Conservation (phyloP, 2,113 vertebrate species). For the Platycercus adscitus region DNA sequence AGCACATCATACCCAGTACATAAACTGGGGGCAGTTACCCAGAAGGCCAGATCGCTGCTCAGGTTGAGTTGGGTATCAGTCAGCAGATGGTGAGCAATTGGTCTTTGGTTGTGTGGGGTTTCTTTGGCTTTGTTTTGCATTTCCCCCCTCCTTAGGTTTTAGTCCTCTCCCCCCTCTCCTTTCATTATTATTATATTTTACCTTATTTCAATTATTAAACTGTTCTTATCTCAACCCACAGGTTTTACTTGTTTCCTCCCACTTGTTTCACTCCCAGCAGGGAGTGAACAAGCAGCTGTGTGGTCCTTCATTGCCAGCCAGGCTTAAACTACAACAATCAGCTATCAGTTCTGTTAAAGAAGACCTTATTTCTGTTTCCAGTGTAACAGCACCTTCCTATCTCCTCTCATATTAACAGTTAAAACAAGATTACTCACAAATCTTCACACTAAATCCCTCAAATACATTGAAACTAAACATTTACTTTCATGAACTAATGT, state of each 20-base stretch:
- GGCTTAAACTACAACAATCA: neutral
- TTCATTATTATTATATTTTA: neutral
- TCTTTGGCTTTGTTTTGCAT: neutral
- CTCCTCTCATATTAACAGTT: neutral
- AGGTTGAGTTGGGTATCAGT: neutral
- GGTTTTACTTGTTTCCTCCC: neutral
- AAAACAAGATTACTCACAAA: neutral
- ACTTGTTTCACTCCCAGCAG: neutral
- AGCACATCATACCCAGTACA: neutral
- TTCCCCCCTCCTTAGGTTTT: neutral
- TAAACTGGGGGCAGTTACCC: neutral
- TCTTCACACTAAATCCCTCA: neutral
- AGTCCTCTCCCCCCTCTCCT: neutral
- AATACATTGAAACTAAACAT: neutral
- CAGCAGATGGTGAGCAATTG: neutral
- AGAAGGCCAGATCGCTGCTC: neutral
- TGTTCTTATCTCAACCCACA: neutral
- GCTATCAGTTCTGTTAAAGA: neutral
- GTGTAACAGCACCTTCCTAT: fast-evolving
- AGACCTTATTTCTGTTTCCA: neutral
- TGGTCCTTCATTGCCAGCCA: neutral
- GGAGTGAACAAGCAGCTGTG: neutral
- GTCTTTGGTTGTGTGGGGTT: neutral
- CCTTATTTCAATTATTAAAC: neutral
- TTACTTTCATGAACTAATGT: neutral